A percentile compares a stretch with the other conserved stretches of the same genome.
phyloP scores from a whole-genome alignment of 2,113 vertebrate species.

The Sinocyclocheilus anophthalmus region DNA sequence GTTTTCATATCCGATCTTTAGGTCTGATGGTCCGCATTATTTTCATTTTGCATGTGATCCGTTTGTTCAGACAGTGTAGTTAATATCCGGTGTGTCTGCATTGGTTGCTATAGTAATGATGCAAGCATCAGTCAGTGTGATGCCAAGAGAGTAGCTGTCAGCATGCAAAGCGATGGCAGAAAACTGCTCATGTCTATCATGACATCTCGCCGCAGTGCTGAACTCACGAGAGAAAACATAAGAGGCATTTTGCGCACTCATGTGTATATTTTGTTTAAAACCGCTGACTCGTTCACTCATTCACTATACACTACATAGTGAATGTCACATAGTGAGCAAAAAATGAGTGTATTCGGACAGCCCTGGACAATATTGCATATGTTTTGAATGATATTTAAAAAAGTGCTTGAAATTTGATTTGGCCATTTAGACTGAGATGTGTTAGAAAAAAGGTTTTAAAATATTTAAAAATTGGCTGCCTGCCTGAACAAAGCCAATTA shows the following conservation, averaged over 20 bases:
- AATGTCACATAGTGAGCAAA: not conserved
- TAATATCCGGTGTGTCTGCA: not conserved
- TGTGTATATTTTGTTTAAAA: not conserved
- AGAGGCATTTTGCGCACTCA: not conserved
- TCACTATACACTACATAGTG: not conserved
- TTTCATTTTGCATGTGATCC: not conserved
- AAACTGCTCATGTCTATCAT: not conserved
- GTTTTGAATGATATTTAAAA: not conserved
- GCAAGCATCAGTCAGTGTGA: not conserved
- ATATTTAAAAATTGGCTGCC: not conserved
- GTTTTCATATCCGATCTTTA: slow-evolving; percentile 9
- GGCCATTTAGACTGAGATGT: not conserved
- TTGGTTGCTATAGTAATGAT: slow-evolving; percentile 12
- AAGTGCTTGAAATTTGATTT: not conserved
- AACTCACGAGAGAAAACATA: not conserved
- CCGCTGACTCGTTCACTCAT: not conserved
- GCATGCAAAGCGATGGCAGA: not conserved
- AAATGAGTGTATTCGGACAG: not conserved
- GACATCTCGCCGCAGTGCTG: not conserved
- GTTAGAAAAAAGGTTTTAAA: not conserved
- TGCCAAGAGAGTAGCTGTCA: not conserved
- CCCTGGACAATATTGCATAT: not conserved
- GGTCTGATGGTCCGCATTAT: not conserved
- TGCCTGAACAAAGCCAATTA: not conserved
- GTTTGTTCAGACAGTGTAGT: not conserved